Evolutionary conservation across 1,140 invertebrate species (phyloP).

Genomic region (Whitmania pigra): DNA sequence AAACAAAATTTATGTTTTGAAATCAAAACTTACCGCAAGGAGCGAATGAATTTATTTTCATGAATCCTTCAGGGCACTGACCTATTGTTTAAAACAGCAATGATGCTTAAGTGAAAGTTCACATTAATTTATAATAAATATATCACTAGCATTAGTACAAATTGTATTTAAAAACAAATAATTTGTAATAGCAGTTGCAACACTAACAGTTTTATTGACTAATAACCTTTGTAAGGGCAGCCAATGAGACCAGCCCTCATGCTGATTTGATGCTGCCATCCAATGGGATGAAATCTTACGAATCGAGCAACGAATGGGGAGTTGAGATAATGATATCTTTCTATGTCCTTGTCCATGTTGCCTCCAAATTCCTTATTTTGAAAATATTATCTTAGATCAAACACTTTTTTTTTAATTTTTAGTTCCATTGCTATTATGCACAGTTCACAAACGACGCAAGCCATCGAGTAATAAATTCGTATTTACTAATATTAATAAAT

Average conservation of each 20-base stretch:
- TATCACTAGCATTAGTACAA: neutral
- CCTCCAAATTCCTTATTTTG: constrained; percentile 46
- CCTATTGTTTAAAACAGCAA: constrained; percentile 25
- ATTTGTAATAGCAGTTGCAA: no score
- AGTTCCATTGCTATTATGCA: neutral
- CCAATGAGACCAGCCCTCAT: constrained; percentile 47
- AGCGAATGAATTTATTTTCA: constrained; percentile 46
- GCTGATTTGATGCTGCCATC: constrained; percentile 46
- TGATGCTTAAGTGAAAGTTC: neutral
- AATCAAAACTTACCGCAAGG: constrained; percentile 43
- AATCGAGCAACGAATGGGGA: constrained; percentile 45
- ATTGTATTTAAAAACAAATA: neutral
- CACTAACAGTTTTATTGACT: no score
- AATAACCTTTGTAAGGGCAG: constrained; percentile 45
- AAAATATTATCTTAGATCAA: neutral
- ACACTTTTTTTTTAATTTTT: neutral
- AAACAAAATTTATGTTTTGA: neutral
- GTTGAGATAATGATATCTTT: constrained; percentile 48
- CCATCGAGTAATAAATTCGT: no score
- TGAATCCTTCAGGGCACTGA: constrained; percentile 45
- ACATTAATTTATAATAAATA: neutral
- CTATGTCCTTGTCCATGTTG: constrained; percentile 48
- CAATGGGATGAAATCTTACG: constrained; percentile 46
- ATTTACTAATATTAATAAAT: no score
- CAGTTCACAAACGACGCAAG: neutral